These are phyloP conservation scores for Numida meleagris DNA, from an alignment of 2,113 vertebrate species.

Conservation along the genomic window DNA sequence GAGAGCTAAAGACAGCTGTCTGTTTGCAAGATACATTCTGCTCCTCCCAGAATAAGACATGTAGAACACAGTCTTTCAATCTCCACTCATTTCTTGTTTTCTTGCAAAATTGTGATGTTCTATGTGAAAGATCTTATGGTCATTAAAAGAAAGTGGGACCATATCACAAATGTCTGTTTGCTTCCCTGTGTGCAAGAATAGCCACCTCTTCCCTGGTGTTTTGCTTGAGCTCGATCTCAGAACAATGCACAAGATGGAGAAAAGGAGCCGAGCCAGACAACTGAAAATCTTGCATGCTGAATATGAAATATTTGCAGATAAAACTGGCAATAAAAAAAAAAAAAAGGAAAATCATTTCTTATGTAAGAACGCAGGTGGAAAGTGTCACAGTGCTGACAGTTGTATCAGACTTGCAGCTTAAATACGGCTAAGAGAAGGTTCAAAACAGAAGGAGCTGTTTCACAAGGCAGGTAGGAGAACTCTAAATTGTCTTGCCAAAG, in stretches of 20 bases:
- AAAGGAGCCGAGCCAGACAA: background rate
- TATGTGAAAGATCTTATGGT: background rate
- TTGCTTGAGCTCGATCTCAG: background rate
- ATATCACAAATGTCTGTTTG: background rate
- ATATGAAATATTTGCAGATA: background rate
- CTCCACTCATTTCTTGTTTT: background rate
- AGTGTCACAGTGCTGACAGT: background rate
- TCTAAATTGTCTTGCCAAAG: background rate
- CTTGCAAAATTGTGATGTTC: background rate
- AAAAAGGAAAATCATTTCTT: background rate
- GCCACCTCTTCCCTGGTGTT: background rate
- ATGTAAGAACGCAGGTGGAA: background rate
- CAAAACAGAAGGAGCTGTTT: background rate
- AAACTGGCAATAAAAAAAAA: background rate
- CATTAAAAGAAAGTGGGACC: background rate
- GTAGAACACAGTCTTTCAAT: background rate
- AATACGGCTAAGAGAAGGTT: background rate
- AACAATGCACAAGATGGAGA: background rate
- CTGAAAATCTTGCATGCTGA: background rate
- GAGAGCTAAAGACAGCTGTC: background rate
- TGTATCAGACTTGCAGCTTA: background rate
- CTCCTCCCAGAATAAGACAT: background rate
- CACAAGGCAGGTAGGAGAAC: background rate
- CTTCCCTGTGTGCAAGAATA: background rate
- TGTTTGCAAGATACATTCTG: background rate